These are phyloP conservation scores for Tetrao urogallus DNA, from an alignment of 2,113 vertebrate genomes.

Conservation along the genomic window DNA sequence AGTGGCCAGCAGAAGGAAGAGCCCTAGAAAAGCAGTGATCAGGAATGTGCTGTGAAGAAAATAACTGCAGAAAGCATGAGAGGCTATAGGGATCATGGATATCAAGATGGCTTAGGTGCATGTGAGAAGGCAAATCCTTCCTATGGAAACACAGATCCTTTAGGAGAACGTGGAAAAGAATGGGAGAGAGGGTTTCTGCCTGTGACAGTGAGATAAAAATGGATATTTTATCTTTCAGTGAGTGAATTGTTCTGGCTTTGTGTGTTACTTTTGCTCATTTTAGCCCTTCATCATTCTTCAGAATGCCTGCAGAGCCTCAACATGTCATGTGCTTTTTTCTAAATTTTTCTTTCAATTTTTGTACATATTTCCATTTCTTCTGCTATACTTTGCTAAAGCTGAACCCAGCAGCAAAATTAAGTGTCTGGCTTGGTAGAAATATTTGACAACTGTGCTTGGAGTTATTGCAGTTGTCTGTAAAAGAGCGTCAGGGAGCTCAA, in stretches of 20 bases:
- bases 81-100: background rate
- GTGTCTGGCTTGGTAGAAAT: background rate
- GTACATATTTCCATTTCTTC: background rate
- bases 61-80: background rate
- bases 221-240: background rate
- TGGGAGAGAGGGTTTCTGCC: background rate
- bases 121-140: background rate
- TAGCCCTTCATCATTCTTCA: background rate
- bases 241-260: background rate
- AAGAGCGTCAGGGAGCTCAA: background rate
- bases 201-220: background rate
- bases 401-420: conserved; percentile 18
- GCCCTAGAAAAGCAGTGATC: background rate
- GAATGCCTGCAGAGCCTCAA: background rate
- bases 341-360: background rate
- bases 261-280: background rate
- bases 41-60: background rate
- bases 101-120: background rate
- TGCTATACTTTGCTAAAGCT: background rate
- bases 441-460: background rate
- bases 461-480: background rate
- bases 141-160: background rate
- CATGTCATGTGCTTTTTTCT: background rate
- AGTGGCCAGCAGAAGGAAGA: background rate
- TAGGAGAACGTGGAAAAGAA: background rate